Conservation (phyloP, 2,113 vertebrate genomes). For the Calcarius ornatus region DNA sequence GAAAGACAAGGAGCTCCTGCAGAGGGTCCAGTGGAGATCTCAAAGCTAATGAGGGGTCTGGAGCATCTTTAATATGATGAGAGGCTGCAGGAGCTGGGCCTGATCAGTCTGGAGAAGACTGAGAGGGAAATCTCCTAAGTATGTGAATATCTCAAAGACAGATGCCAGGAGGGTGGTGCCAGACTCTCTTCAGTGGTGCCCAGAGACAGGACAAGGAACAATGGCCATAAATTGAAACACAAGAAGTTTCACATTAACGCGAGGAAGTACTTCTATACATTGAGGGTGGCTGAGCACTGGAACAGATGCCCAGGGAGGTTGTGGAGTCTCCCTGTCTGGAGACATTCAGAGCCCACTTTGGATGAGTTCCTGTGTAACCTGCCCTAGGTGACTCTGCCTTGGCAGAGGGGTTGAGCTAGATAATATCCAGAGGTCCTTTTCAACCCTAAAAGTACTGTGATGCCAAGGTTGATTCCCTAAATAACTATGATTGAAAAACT, state of each 20-base stretch:
- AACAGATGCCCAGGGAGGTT: background rate
- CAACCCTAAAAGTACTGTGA: background rate
- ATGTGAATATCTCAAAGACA: background rate
- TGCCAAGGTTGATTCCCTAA: background rate
- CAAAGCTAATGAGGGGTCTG: background rate
- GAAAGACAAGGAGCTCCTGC: background rate
- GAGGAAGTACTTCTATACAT: background rate
- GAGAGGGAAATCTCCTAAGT: background rate
- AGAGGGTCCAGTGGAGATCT: background rate
- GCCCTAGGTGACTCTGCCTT: background rate
- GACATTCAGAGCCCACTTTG: background rate
- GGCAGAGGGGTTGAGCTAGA: background rate
- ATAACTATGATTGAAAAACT: background rate
- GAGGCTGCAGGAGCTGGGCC: background rate
- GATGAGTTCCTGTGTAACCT: background rate
- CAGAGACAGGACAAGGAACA: fast-evolving
- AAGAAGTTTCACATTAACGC: background rate
- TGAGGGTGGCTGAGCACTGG: background rate
- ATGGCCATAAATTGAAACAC: background rate
- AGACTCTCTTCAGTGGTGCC: background rate
- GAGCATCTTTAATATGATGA: background rate
- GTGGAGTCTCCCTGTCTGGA: background rate
- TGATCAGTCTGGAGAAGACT: background rate
- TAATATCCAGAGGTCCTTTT: background rate
- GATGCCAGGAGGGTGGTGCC: background rate